Base-by-base conservation (phyloP, 2,888 invertebrate species). In the Pycnomerus fuliginosus region DNA sequence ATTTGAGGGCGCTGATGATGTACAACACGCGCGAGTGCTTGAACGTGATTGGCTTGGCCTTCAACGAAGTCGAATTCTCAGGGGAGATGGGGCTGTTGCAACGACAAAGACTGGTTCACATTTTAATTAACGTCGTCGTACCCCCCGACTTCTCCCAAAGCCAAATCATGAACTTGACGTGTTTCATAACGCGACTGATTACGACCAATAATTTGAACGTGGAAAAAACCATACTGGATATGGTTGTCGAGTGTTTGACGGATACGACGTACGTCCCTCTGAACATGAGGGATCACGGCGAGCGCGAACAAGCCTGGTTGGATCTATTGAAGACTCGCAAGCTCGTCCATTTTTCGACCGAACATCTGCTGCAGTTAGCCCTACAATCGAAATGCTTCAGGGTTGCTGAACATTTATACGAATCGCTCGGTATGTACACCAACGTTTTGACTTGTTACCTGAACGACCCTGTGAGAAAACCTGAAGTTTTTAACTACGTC, bases 1-100 rank as follows among this genome's bases (percentile, higher is more conserved):
- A 84, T 67, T 70, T 87, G 17, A 78, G 87, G 50, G 82, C 86
- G 1, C 73, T 93, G 30, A 73, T 93, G 4, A 80, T 82, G 55
- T 93, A 90, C 65, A 90, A 93, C 67, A 87, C 87, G 0, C 78
- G 87, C 36, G 93, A 91, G 64, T 90, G 90, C 55, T 75, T 92
- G 24, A 92, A 92, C 69, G 90, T 90, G 2, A 76, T 92, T 35
- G 83, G 89, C 14, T 75, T 92, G 67, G 90, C 90, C 27, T 91
- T 91, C 73, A 86, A 87, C 59, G 90, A 90, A 64, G 79, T 79
- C 7, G 87, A 88, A 67, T 89, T 90, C 64, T 79, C 80, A 15
- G 81, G 84, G 7, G 85, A 87, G 63, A 76, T 87, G 71, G 85
- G 85, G 1, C 71, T 78, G 31, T 74, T 83, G 14, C 84, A 87